phyloP scores from a whole-genome alignment of 64 coral and sea anemone species.

The Montipora capricornis region DNA sequence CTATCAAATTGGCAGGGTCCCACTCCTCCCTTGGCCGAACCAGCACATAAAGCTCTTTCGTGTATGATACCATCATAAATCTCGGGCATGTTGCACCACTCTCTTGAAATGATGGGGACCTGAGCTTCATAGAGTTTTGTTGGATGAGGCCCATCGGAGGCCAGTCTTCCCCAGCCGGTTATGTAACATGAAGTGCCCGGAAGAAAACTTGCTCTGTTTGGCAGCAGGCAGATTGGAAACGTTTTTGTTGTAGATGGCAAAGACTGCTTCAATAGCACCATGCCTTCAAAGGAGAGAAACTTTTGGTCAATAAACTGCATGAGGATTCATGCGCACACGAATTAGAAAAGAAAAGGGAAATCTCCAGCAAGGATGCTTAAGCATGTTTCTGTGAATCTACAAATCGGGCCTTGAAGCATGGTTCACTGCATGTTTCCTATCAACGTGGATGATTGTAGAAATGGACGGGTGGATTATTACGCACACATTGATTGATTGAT shows the following conservation, averaged over 20 bases:
- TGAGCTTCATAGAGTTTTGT: slow-evolving; percentile 27
- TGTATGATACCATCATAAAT: slow-evolving; percentile 60
- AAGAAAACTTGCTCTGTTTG: slow-evolving; percentile 34
- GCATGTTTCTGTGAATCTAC: too few species aligned
- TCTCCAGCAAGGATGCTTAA: too few species aligned
- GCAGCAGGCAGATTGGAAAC: slow-evolving; percentile 54
- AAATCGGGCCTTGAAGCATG: too few species aligned
- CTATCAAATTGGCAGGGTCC: slow-evolving; percentile 76
- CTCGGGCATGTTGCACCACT: slow-evolving; percentile 52
- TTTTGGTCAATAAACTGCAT: neutral
- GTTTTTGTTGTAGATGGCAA: neutral
- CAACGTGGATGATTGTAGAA: too few species aligned
- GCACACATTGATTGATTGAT: too few species aligned
- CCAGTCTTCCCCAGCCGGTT: slow-evolving; percentile 51
- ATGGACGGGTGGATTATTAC: too few species aligned
- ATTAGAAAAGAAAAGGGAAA: neutral
- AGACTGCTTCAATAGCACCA: slow-evolving; percentile 25
- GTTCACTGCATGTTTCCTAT: too few species aligned
- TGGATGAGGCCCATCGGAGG: slow-evolving; percentile 39
- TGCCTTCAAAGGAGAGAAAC: neutral
- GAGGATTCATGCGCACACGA: neutral
- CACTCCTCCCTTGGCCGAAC: slow-evolving; percentile 25
- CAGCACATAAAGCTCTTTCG: slow-evolving; percentile 66
- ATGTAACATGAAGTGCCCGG: slow-evolving; percentile 37
- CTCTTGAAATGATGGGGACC: slow-evolving; percentile 56